Evolutionary conservation across 2,888 invertebrate genomes (phyloP), one percentile per base, ranked within the genome.

Genomic region (Plebejus melissa): DNA sequence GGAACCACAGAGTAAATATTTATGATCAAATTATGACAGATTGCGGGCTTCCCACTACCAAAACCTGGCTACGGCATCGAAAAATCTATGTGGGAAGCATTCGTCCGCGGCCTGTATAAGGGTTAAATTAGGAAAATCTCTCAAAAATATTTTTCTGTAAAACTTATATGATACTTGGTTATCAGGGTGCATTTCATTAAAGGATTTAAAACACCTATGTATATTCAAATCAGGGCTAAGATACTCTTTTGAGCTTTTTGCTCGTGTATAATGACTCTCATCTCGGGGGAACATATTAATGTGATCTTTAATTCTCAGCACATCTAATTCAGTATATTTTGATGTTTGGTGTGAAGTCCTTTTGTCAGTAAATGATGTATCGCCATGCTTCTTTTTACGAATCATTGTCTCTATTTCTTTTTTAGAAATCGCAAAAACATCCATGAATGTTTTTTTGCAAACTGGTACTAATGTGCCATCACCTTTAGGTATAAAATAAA

Each of bases 191-290:
- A 5, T 69, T 69, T 75, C 69, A 69, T 74, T 75, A 65, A 69
- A 69, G 46, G 70, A 16, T 69, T 75, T 75, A 75, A 69, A 75
- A 50, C 41, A 69, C 46, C 75, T 69, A 36, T 75, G 32, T 38
- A 69, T 46, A 38, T 75, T 75, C 38, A 75, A 75, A 41, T 75
- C 69, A 75, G 65, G 74, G 69, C 74, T 75, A 22, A 69, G 69
- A 69, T 75, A 75, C 32, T 65, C 65, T 46, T 70, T 75, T 69
- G 69, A 22, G 69, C 69, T 75, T 46, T 75, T 50, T 46, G 46
- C 50, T 75, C 75, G 22, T 54, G 50, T 75, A 13, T 75, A 75
- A 57, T 70, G 70, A 70, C 75, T 75, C 69, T 69, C 75, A 46
- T 75, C 69, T 54, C 57, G n/a, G 9, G 70, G 70, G n/a, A 70